Base-by-base conservation (phyloP, 1,140 invertebrate species). In the Copidosoma floridanum region DNA sequence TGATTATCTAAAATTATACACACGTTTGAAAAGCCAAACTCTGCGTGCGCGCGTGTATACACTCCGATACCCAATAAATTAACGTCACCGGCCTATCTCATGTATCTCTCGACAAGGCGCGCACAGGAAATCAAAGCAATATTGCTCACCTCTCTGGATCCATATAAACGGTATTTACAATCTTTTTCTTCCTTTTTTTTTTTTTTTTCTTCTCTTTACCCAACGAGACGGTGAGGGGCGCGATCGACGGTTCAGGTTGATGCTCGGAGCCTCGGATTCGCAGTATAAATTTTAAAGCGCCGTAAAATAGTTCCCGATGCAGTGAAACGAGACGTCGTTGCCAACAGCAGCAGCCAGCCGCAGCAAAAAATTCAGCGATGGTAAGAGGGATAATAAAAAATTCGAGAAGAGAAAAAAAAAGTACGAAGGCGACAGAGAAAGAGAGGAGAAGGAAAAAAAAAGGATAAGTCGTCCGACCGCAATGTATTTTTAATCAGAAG, bases 401-500 rank as follows among this genome's bases (percentile, higher is more conserved):
- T 32, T 6, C 50, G 27, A 18, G 14, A 10, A 37, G 20, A 1
- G 20, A 14, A 26, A 32, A 57, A 26, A 32, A 57, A 35, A 48
- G 44, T 14, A 43, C 14, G 50, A 52, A 38, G 23, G 50, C 29
- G 47, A 18, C 12, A 14, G 29, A 20, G 7, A 18, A 35, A 18
- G 8, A 3, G 21, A 20, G 10, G 16, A 12, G 18, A 23, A 10
- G 29, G 50, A 21, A 44, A 35, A 55, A n/a, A n/a, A 44, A 32
- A 44, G 18, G 11, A 46, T 46, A 53, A 59, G 44, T 38, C 47
- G 14, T 48, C 16, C 21, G 10, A 21, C 20, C 46, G 38, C 29
- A 32, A 14, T 53, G 40, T 59, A 52, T 53, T 52, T 50, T 46
- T 53, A 53, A 71, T 70, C 65, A 58, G 61, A 64, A 23, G 54